Evolutionary conservation across 2,797 vertebrate genomes (phyloP), one percentile per base, ranked within the genome.

Genomic region (Lates japonicus): DNA sequence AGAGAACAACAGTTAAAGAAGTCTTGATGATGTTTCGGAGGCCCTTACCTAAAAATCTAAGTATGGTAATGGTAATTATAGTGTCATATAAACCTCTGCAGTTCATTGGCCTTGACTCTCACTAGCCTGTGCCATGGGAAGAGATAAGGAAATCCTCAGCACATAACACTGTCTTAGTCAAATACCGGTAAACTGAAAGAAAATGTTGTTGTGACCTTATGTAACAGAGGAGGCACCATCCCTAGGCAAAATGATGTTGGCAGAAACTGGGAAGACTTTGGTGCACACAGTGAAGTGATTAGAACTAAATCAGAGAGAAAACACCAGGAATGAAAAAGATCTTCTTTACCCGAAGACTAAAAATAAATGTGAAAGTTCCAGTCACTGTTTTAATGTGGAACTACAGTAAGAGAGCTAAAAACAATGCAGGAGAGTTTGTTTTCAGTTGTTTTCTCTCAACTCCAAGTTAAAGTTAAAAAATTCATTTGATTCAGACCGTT

Each of bases 31-130:
- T 69, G 57, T 11, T 61, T 59, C 31, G 0, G 48, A 39, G 48
- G 35, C 33, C 19, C 55, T 39, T 19, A 82, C 49, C 12, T 48
- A 35, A 75, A 84, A 74, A 63, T 58, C 3, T 25, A 70, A 80
- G 71, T 58, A 80, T 74, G 62, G 9, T 80, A 62, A 80, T 67
- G 62, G 9, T 80, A 62, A 80, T 67, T 68, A n/a, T 17, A 19
- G 37, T 48, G 57, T 41, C 48, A 64, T 25, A 60, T 69, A 54
- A 67, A 70, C 46, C 33, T 49, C 25, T 66, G 29, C 58, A 61
- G n/a, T 31, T 61, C 7, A 17, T 55, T 66, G 65, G 81, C 68
- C 58, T 70, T 72, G 29, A 63, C 59, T 52, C 33, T n/a, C 37
- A 39, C 3, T 49, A 48, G 44, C 25, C 44, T 70, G 70, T 3